phyloP scores from a whole-genome alignment of 2,888 invertebrate species.

The Amblyjoppa proteus region DNA sequence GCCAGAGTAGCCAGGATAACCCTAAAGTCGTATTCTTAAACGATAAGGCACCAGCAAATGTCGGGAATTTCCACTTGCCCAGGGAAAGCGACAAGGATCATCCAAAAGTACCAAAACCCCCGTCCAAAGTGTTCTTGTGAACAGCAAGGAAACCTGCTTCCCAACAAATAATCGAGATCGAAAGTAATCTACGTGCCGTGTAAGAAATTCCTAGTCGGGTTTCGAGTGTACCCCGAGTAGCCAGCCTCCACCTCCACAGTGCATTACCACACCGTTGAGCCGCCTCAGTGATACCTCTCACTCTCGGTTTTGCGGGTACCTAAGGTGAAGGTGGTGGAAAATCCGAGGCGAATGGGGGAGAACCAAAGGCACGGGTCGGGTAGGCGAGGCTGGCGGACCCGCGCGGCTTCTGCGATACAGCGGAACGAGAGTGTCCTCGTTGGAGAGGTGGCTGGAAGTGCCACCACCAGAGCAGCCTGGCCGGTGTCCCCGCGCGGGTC shows the following conservation, averaged over 20 bases:
- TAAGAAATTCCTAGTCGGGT: slow-evolving; percentile 58
- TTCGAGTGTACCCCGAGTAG: slow-evolving; percentile 43
- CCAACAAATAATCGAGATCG: slow-evolving; percentile 58
- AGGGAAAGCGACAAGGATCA: too few species aligned
- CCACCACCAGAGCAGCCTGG: slow-evolving; percentile 34
- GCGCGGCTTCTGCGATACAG: slow-evolving; percentile 36
- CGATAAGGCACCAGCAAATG: too few species aligned
- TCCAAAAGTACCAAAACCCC: not conserved
- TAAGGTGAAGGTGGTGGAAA: slow-evolving; percentile 48
- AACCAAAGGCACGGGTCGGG: slow-evolving; percentile 17
- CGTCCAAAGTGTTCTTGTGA: not conserved
- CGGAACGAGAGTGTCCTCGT: slow-evolving; percentile 56
- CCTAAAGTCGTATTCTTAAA: too few species aligned
- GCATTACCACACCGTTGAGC: slow-evolving; percentile 57
- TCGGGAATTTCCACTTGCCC: too few species aligned
- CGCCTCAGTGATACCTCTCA: slow-evolving; percentile 56
- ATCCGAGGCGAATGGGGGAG: slow-evolving; percentile 43
- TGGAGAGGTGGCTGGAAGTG: slow-evolving; percentile 57
- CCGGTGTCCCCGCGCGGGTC: slow-evolving; percentile 41
- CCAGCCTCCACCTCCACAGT: slow-evolving; percentile 60
- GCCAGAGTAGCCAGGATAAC: too few species aligned
- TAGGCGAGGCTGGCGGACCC: slow-evolving; percentile 56
- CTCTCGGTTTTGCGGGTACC: slow-evolving; percentile 57
- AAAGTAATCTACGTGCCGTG: slow-evolving; percentile 54
- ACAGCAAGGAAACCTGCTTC: slow-evolving; percentile 58